These are phyloP conservation scores for Grantiella picta DNA, from an alignment of 2,113 vertebrate species.

Conservation along the genomic window DNA sequence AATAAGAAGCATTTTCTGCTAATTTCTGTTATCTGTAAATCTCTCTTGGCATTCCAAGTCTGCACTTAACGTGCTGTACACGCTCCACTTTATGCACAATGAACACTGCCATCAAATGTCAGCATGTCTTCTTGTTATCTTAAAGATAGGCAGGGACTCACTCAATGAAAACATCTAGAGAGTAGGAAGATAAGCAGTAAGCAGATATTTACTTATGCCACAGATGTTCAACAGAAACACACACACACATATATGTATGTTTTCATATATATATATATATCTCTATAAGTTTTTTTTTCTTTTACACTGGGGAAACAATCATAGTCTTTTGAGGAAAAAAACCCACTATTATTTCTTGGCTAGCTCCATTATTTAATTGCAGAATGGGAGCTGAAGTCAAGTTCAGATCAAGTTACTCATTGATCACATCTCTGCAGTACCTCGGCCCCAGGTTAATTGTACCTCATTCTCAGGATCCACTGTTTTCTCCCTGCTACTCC, in stretches of 20 bases:
- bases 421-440: neutral
- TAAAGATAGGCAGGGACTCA: neutral
- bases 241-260: neutral
- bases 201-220: neutral
- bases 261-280: fast-evolving
- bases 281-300: neutral
- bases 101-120: neutral
- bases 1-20: conserved; percentile 43
- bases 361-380: neutral
- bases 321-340: neutral
- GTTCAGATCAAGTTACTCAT: neutral
- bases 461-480: neutral
- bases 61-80: neutral
- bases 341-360: neutral
- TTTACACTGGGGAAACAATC: neutral
- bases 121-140: neutral
- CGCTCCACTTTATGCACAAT: neutral
- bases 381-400: neutral
- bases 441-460: neutral
- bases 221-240: neutral
- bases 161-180: neutral
- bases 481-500: neutral
- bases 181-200: neutral
- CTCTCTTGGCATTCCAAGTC: conserved; percentile 17
- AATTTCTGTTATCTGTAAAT: conserved; percentile 52